Evolutionary conservation across 2,797 vertebrate genomes (phyloP), one percentile per base, ranked within the genome.

Genomic region (Podarcis siculus): DNA sequence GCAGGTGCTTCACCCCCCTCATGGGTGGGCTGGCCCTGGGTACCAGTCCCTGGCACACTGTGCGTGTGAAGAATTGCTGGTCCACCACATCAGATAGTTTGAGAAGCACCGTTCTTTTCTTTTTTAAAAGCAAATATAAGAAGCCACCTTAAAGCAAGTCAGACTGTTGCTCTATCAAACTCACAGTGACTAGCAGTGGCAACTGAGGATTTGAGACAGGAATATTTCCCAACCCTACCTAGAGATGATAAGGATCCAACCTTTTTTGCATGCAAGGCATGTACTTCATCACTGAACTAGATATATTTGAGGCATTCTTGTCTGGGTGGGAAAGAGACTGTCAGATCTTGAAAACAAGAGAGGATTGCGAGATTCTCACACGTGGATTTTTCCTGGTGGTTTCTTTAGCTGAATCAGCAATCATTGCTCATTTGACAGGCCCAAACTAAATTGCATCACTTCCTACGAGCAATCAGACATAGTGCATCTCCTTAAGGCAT

Each of bases 361-460:
- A 82, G 76, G 69, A 39, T 1, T 0, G 49, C 79, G 84, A 61
- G 13, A 30, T 13, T 1, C 79, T 90, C 82, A 87, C 73, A 86
- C 67, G 61, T 64, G 76, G 77, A 67, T 83, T 61, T 61, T 2
- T 3, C 67, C 90, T 93, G 90, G 91, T 88, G 35, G 3, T 55
- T 67, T 89, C 90, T 88, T 91, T 89, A 30, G 89, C 90, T 84
- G 72, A 94, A 93, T 86, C 92, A 66, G 77, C 95, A 97, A 97
- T 95, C 94, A 79, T 95, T 91, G 95, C 96, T 95, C 86, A 90
- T 96, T 95, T 95, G 96, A 97, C 97, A 97, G 95, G 97, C 97
- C 96, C 95, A 95, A 96, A 94, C 95, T 39, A 94, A 96, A 96
- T 98, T 97, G 97, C 97, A 97, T 97, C 97, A 98, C 97, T 98